These are phyloP conservation scores for Noctua fimbriata DNA, from an alignment of 2,888 invertebrate genomes.

Conservation along the genomic window DNA sequence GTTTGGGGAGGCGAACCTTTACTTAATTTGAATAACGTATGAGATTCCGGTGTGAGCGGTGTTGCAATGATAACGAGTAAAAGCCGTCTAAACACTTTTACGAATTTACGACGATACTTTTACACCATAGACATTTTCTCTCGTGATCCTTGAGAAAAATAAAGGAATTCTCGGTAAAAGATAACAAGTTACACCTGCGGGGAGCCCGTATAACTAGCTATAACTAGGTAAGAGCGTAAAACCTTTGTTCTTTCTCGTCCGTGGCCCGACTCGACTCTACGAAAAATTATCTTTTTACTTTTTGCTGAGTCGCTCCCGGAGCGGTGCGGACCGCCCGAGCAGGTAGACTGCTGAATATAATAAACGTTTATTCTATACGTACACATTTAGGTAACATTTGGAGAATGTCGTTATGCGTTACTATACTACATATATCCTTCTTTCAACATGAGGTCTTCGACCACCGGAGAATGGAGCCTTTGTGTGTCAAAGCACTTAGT, in stretches of 20 bases:
- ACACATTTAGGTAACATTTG: constrained; percentile 66
- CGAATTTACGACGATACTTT: constrained; percentile 73
- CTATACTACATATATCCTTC: constrained; percentile 37
- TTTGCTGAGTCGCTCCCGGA: constrained; percentile 84
- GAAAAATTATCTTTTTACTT: constrained; percentile 88
- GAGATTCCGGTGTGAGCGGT: constrained; percentile 59
- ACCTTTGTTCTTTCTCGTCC: constrained; percentile 87
- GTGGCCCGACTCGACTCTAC: constrained; percentile 83
- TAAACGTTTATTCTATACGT: constrained; percentile 76
- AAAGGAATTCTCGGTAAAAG: constrained; percentile 83
- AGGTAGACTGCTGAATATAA: constrained; percentile 86
- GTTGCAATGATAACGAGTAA: constrained; percentile 65
- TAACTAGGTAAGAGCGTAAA: constrained; percentile 85
- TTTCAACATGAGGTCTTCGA: constrained; percentile 29
- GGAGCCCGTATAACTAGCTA: constrained; percentile 84
- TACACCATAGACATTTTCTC: constrained; percentile 77
- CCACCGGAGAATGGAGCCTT: constrained; percentile 20
- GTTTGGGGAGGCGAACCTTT: constrained; percentile 47
- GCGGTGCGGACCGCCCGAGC: constrained; percentile 80
- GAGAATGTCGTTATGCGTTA: constrained; percentile 62
- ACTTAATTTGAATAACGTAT: constrained; percentile 65
- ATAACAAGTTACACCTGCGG: constrained; percentile 88
- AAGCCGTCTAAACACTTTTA: constrained; percentile 68
- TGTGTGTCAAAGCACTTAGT: constrained; percentile 32
- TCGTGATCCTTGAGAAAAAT: constrained; percentile 74